Percentiles rank a stretch among this genome's conserved stretches.
phyloP scores from a whole-genome alignment of 1,140 invertebrate species.

The Holotrichia oblita region DNA sequence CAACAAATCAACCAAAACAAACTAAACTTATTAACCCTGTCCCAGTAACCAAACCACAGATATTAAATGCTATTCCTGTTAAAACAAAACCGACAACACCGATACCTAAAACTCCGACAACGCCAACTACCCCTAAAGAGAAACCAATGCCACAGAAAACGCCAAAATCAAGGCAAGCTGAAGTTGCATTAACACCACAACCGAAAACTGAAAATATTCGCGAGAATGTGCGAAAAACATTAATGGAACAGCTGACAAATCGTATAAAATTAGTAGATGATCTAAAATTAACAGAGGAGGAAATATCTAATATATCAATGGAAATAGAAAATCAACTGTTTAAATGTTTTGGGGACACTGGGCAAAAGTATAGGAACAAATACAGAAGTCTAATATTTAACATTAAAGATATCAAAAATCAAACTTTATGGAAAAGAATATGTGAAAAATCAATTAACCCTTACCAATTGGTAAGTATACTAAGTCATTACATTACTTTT shows the following conservation, averaged over 20 bases:
- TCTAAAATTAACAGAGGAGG: conserved; percentile 70
- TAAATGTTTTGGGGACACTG: conserved; percentile 82
- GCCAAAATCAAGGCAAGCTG: conserved; percentile 49
- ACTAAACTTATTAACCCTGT: conserved; percentile 46
- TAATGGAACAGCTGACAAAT: conserved; percentile 74
- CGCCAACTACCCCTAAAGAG: conserved; percentile 44
- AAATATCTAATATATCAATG: conserved; percentile 69
- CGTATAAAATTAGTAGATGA: conserved; percentile 73
- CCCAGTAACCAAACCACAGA: conserved; percentile 44
- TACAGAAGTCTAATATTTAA: conserved; percentile 93
- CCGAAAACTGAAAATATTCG: conserved; percentile 73
- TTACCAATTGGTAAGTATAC: conserved; percentile 77
- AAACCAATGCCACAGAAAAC: conserved; percentile 49
- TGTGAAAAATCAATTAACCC: conserved; percentile 81
- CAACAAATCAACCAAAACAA: conserved; percentile 44
- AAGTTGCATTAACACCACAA: conserved; percentile 50
- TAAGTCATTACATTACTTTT: conserved; percentile 18
- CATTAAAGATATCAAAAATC: conserved; percentile 93
- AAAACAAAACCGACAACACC: conserved; percentile 45
- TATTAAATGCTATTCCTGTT: conserved; percentile 44
- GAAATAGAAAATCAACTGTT: conserved; percentile 89
- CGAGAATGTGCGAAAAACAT: conserved; percentile 80
- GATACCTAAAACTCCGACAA: conserved; percentile 44
- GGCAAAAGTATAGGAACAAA: conserved; percentile 91
- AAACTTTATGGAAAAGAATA: conserved; percentile 89